Percentiles rank a stretch among this genome's conserved stretches.
Conservation (phyloP, 2,888 invertebrate genomes). For the Lasioglossum oenotherae region DNA sequence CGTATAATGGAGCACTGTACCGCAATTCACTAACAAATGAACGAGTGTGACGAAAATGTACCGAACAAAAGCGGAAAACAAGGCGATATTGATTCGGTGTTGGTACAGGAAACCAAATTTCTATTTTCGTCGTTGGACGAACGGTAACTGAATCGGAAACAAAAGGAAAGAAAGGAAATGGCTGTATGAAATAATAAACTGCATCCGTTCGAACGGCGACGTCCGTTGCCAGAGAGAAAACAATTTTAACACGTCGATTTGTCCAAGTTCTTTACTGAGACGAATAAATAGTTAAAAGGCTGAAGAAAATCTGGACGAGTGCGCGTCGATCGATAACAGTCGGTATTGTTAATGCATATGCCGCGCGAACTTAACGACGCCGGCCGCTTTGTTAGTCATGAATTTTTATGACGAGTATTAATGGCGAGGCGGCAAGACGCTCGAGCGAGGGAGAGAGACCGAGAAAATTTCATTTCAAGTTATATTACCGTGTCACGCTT, state of each 20-base stretch:
- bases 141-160: background rate
- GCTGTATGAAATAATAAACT: background rate
- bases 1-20: background rate
- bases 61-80: background rate
- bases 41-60: background rate
- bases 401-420: constrained; percentile 56
- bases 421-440: constrained; percentile 2
- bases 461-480: constrained; percentile 55
- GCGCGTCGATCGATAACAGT: background rate
- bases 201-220: background rate
- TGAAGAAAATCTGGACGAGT: background rate
- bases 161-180: background rate
- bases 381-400: constrained; percentile 34
- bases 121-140: background rate
- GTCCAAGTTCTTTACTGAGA: background rate
- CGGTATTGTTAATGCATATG: constrained; percentile 15
- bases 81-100: background rate
- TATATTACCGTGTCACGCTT: constrained; percentile 52
- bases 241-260: background rate
- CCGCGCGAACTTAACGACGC: constrained; percentile 25
- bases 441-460: background rate
- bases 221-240: background rate
- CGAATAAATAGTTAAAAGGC: background rate
- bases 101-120: background rate
- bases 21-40: background rate